phyloP scores from a whole-genome alignment of 2,113 vertebrate species.

The Fulmarus glacialis region DNA sequence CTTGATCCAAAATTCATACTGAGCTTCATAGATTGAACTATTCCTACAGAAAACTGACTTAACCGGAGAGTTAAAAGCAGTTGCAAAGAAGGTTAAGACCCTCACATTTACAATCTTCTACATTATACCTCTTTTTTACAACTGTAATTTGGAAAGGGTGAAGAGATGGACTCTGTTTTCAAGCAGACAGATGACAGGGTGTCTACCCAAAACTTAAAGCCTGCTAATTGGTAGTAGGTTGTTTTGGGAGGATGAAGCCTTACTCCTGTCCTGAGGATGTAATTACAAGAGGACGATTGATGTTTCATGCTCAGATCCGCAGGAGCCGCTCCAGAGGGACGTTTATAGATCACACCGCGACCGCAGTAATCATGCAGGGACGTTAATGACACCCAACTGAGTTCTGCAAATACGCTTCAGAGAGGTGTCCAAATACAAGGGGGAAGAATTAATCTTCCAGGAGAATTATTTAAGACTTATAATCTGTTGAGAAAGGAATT shows the following conservation, averaged over 20 bases:
- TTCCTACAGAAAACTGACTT: neutral
- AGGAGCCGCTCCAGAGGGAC: constrained; percentile 17
- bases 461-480: constrained; percentile 60
- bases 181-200: neutral
- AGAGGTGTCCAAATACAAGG: constrained; percentile 36
- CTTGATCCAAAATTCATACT: neutral
- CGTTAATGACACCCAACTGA: constrained; percentile 12
- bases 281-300: constrained; percentile 29
- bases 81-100: neutral
- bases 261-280: neutral
- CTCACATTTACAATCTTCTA: neutral
- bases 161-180: neutral
- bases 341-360: neutral
- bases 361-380: neutral
- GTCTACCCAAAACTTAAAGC: neutral
- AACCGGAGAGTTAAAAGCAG: neutral
- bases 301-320: neutral
- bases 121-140: neutral
- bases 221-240: neutral
- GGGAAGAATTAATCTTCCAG: constrained; percentile 31
- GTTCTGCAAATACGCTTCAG: constrained; percentile 34
- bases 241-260: constrained; percentile 18
- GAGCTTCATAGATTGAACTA: neutral
- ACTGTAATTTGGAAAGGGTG: neutral
- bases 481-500: constrained; percentile 59